Conservation (phyloP, 2,888 invertebrate species). For the Lasiommata megera region DNA sequence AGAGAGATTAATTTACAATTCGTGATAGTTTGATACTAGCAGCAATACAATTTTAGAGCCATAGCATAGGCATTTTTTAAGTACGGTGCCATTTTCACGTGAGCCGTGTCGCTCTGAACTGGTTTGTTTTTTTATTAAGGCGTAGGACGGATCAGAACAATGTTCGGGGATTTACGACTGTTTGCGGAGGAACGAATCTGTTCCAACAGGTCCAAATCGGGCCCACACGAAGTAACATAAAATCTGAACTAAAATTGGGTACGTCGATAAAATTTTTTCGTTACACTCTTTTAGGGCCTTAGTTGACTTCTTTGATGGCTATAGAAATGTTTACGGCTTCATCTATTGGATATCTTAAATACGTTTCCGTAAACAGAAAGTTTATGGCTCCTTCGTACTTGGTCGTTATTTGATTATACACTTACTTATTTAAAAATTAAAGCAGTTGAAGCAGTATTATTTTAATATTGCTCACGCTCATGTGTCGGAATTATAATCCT, state of each 20-base stretch:
- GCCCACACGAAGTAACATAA: slow-evolving; percentile 25
- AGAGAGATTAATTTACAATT: too few species aligned
- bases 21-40: too few species aligned
- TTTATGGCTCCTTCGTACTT: background rate
- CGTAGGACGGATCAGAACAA: slow-evolving; percentile 56
- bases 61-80: background rate
- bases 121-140: slow-evolving; percentile 34
- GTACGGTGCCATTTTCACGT: background rate
- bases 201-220: slow-evolving; percentile 25
- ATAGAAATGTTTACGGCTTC: slow-evolving; percentile 30
- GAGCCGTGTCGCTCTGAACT: background rate
- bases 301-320: slow-evolving; percentile 23
- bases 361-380: slow-evolving; percentile 7
- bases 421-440: too few species aligned
- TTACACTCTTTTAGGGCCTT: slow-evolving; percentile 8
- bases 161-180: slow-evolving; percentile 42
- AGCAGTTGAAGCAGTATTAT: too few species aligned
- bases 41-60: too few species aligned
- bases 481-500: too few species aligned
- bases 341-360: slow-evolving; percentile 12
- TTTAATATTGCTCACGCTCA: too few species aligned
- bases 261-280: slow-evolving; percentile 19
- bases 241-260: slow-evolving; percentile 27
- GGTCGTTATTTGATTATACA: slow-evolving; percentile 1
- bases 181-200: slow-evolving; percentile 34